Conservation (phyloP, 2,888 invertebrate genomes). For the Rotaria magnacalcarata region DNA sequence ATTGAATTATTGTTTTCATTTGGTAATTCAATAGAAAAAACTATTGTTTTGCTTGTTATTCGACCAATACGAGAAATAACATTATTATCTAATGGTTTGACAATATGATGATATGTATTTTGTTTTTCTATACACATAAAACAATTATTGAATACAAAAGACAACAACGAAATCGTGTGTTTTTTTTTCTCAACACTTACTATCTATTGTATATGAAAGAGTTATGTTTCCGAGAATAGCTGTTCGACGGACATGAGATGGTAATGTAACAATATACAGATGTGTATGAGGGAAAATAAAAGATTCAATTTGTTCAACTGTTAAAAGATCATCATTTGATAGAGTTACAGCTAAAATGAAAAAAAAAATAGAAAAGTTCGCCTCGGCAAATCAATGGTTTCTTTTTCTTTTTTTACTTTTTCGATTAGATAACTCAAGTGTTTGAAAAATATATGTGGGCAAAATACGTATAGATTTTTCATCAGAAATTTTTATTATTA, state of each 20-base stretch:
- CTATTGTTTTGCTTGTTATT: background rate
- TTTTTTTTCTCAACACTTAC: background rate
- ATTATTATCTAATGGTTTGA: constrained; percentile 14
- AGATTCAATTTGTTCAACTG: constrained; percentile 13
- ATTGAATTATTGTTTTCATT: background rate
- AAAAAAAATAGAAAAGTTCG: background rate
- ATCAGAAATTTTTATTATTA: background rate
- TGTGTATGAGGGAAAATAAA: background rate
- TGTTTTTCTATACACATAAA: background rate
- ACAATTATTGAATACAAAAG: too few species aligned
- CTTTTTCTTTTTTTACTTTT: background rate
- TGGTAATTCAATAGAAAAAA: background rate
- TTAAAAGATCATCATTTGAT: background rate
- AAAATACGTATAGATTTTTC: background rate
- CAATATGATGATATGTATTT: background rate
- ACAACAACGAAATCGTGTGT: too few species aligned
- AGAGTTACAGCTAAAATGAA: background rate
- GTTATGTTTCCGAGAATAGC: background rate
- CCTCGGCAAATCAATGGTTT: background rate
- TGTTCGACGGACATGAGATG: background rate
- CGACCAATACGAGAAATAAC: background rate
- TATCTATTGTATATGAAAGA: background rate
- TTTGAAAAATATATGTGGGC: background rate
- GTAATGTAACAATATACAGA: constrained; percentile 16
- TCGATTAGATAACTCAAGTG: background rate